Percentiles rank a stretch among this genome's conserved stretches.
Evolutionary conservation across 2,797 vertebrate species (phyloP).

Genomic region (Eleutherodactylus coqui): DNA sequence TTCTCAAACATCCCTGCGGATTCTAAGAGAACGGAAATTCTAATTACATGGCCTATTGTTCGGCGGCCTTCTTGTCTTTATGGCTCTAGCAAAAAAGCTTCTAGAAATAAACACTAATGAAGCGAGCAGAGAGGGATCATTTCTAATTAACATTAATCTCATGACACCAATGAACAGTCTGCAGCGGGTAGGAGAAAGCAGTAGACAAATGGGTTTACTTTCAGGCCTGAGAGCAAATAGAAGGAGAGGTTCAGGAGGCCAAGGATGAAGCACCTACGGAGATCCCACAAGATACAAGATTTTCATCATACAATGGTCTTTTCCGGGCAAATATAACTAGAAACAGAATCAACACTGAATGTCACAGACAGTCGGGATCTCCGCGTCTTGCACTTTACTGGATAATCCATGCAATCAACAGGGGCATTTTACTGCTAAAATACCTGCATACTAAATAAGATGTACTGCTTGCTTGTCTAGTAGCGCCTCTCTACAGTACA

Average conservation of each 20-base stretch:
- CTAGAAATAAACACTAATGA: conserved; percentile 11
- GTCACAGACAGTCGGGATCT: too few species aligned
- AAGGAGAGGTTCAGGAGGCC: not conserved
- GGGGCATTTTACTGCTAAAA: too few species aligned
- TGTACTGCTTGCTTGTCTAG: too few species aligned
- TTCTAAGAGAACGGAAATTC: not conserved
- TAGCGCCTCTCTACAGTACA: too few species aligned
- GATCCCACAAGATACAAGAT: too few species aligned
- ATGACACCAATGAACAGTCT: not conserved
- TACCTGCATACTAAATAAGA: too few species aligned
- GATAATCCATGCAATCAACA: too few species aligned
- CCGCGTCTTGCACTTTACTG: too few species aligned
- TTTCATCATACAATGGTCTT: too few species aligned
- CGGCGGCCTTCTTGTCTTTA: conserved; percentile 14
- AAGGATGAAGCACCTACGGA: not conserved
- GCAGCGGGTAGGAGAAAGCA: not conserved
- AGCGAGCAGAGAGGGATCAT: not conserved
- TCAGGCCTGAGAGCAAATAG: not conserved
- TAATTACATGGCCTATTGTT: not conserved
- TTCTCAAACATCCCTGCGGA: not conserved
- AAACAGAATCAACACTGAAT: too few species aligned
- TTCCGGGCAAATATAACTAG: too few species aligned
- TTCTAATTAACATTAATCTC: not conserved
- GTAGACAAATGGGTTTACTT: not conserved
- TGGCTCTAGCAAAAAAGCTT: not conserved